Evolutionary conservation across 2,888 invertebrate genomes (phyloP), one percentile per base, ranked within the genome.

Genomic region (Eupithecia abbreviata): DNA sequence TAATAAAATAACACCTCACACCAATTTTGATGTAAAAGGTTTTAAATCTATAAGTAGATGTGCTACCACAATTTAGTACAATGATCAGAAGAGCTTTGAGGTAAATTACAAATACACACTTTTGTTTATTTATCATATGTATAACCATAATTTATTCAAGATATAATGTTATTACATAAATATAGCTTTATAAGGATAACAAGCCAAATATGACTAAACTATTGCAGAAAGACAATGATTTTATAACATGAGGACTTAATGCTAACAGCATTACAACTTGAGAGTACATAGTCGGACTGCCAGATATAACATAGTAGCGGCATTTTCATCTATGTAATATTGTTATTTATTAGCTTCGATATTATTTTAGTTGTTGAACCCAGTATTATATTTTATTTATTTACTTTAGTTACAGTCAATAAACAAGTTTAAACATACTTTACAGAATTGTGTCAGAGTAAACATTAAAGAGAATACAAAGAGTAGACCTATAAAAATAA

Each of bases 51-150:
- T 13, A 65, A 75, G 74, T 76, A 79, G 15, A 77, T 79, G 75
- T 79, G 79, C 79, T 79, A 77, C 77, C 18, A 74, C 79, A 77
- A 51, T 72, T 58, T 58, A 41, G 49, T 76, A 41, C 41, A n/a
- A 65, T 72, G 71, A 71, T 30, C 68, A 71, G 76, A 51, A 75
- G 79, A 73, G 73, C 71, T 74, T 15, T 13, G 30, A 0, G 71
- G 13, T 43, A 71, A 67, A 77, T 72, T 71, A 78, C 74, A 78
- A 70, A 72, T 49, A 68, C 70, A 75, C n/a, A 68, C 18, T 72
- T 10, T 65, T 66, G 71, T 71, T 12, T 66, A 66, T 42, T 42
- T 42, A 66, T 41, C 42, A 66, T 65, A 43, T 6, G 4, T 43
- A 41, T 30, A 62, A 66, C 42, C 42, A 55, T 66, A 66, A 42